phyloP scores from a whole-genome alignment of 2,888 invertebrate species.

The Embidobia sp. region DNA sequence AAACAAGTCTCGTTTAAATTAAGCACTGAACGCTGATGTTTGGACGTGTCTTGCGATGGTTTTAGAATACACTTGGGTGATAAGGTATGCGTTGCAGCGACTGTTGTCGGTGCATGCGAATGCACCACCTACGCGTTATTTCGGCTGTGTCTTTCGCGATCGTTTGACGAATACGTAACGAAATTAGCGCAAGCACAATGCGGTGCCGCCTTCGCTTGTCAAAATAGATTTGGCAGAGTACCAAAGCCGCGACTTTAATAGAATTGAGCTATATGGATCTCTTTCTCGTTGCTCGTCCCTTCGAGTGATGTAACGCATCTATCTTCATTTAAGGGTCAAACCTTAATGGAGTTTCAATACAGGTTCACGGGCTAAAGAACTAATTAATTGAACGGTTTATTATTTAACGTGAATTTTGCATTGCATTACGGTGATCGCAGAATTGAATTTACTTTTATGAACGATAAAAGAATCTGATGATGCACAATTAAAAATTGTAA shows the following conservation, averaged over 20 bases:
- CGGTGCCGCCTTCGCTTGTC: slow-evolving; percentile 78
- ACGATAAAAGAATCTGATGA: too few relatives aligned
- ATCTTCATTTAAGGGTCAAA: slow-evolving; percentile 22
- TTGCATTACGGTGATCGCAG: too few relatives aligned
- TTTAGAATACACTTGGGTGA: too few relatives aligned
- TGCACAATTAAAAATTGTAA: too few relatives aligned
- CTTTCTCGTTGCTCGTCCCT: slow-evolving; percentile 37
- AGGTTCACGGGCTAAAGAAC: too few relatives aligned
- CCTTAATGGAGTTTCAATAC: slow-evolving; percentile 21
- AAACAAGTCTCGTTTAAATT: too few relatives aligned
- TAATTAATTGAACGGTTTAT: too few relatives aligned
- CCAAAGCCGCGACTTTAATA: slow-evolving; percentile 79
- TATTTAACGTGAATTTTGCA: too few relatives aligned
- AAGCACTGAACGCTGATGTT: too few relatives aligned
- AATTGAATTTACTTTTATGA: too few relatives aligned
- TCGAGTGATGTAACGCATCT: slow-evolving; percentile 49
- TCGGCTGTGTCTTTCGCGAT: slow-evolving; percentile 36
- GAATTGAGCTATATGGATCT: slow-evolving; percentile 77
- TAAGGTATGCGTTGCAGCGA: too few relatives aligned
- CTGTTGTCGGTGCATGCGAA: slow-evolving; percentile 11
- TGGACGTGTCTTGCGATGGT: too few relatives aligned
- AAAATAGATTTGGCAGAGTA: slow-evolving; percentile 80
- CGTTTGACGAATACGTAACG: slow-evolving; percentile 71
- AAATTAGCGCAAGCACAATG: slow-evolving; percentile 79
- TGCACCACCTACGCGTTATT: slow-evolving; percentile 36